Evolutionary conservation across 2,888 invertebrate genomes (phyloP), one percentile per base, ranked within the genome.

Genomic region (Drosophila hamatofila): DNA sequence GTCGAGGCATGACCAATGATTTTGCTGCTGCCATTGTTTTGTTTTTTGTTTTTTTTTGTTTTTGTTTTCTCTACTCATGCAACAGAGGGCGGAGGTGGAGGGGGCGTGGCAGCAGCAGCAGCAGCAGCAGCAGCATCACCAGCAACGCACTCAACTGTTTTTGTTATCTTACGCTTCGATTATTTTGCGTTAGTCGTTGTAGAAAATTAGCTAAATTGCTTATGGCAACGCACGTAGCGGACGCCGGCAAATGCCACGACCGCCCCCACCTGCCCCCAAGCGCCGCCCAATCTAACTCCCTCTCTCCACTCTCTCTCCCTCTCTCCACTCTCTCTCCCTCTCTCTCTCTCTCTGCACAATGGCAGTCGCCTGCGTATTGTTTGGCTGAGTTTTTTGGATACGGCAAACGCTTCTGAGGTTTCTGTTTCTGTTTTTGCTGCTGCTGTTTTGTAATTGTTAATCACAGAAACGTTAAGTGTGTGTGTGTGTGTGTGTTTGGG

Each of bases 151-250:
- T 70, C 67, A 69, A 78, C 77, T 80, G 77, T 71, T 67, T 72
- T 67, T 72, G 78, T 71, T 81, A 79, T 81, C 86, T 79, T 85
- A 73, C 83, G 77, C 88, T 85, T 88, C 83, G 84, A 81, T 85
- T 88, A 73, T 80, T 85, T 83, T 78, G 78, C 72, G 74, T 65
- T 73, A 75, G 78, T 83, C 79, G 79, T 79, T 78, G 80, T 73
- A 74, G 72, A 80, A 86, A 88, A 88, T 86, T 88, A 87, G 80
- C 88, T 87, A 88, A 90, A 90, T 89, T 90, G 82, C 91, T 90
- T 88, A 87, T 87, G 90, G 90, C 88, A 90, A 88, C 83, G 85
- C 88, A 89, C 90, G 89, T 90, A 85, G 69, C 75, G 68, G 68
- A 55, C 70, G 65, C 73, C 63, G 57, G 62, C 67, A 70, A 66